Evolutionary conservation across 2,113 vertebrate species (phyloP).

Genomic region (Rhea americana): DNA sequence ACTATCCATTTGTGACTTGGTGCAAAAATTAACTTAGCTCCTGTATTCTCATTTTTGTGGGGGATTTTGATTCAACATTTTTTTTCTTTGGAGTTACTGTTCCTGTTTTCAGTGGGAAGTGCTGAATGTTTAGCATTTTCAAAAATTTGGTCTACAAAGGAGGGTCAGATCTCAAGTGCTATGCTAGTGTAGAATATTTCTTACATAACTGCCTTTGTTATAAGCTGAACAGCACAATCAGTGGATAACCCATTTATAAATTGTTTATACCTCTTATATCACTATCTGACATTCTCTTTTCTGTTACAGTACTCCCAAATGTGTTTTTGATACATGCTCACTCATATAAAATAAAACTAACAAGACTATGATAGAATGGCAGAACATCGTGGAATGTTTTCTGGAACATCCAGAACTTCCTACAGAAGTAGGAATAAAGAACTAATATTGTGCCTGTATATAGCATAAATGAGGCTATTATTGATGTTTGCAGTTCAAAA

Average conservation of each 20-base stretch:
- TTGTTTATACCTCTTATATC: not conserved
- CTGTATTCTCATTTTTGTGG: not conserved
- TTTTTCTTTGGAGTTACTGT: not conserved
- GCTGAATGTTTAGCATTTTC: not conserved
- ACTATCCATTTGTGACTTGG: not conserved
- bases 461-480: not conserved
- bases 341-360: not conserved
- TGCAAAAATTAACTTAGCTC: not conserved
- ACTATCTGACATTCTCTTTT: not conserved
- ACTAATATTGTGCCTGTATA: not conserved
- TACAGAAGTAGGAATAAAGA: not conserved
- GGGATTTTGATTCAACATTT: not conserved
- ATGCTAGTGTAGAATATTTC: not conserved
- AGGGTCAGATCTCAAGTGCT: not conserved
- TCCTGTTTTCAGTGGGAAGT: not conserved
- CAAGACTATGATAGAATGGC: not conserved
- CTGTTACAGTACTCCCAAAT: not conserved
- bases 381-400: not conserved
- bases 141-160: not conserved
- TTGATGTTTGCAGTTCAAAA: not conserved
- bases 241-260: not conserved
- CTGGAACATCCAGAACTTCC: too few species aligned
- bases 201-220: not conserved
- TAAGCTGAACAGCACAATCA: not conserved
- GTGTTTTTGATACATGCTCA: not conserved